phyloP scores from a whole-genome alignment of 1,140 invertebrate genomes.

The Sinella curviseta region DNA sequence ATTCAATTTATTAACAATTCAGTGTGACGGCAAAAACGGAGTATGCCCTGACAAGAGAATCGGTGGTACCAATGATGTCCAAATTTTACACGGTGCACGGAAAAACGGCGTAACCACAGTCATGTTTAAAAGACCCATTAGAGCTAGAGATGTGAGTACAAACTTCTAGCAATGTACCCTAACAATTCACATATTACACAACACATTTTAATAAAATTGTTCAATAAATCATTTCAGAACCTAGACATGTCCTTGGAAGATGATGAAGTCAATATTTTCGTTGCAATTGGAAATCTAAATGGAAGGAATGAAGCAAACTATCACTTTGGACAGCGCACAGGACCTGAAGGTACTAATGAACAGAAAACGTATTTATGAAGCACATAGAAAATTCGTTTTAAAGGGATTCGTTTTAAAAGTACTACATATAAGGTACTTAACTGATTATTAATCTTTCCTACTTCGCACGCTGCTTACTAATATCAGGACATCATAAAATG shows the following conservation, averaged over 20 bases:
- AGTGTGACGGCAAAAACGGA: slow-evolving; percentile 67
- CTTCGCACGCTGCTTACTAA: slow-evolving; percentile 1
- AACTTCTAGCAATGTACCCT: neutral
- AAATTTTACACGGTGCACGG: slow-evolving; percentile 70
- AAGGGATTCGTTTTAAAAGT: neutral
- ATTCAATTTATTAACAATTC: neutral
- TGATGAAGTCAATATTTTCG: slow-evolving; percentile 74
- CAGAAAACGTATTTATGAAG: neutral
- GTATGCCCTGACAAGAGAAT: slow-evolving; percentile 82
- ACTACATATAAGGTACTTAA: neutral
- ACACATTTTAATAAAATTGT: neutral
- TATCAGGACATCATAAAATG: neutral
- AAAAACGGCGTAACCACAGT: slow-evolving; percentile 80
- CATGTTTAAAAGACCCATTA: slow-evolving; percentile 71
- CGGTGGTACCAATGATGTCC: slow-evolving; percentile 77
- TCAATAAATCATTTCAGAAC: slow-evolving; percentile 30
- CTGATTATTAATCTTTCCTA: neutral
- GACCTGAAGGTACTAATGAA: slow-evolving; percentile 47
- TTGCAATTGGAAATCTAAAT: slow-evolving; percentile 82
- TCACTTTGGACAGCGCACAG: slow-evolving; percentile 72
- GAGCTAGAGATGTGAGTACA: slow-evolving; percentile 64
- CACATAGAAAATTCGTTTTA: too few relatives aligned
- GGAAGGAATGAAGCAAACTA: slow-evolving; percentile 76
- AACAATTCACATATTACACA: neutral
- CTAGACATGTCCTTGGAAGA: slow-evolving; percentile 57